Conservation (phyloP, 2,888 invertebrate genomes). For the Crocallis elinguaria region DNA sequence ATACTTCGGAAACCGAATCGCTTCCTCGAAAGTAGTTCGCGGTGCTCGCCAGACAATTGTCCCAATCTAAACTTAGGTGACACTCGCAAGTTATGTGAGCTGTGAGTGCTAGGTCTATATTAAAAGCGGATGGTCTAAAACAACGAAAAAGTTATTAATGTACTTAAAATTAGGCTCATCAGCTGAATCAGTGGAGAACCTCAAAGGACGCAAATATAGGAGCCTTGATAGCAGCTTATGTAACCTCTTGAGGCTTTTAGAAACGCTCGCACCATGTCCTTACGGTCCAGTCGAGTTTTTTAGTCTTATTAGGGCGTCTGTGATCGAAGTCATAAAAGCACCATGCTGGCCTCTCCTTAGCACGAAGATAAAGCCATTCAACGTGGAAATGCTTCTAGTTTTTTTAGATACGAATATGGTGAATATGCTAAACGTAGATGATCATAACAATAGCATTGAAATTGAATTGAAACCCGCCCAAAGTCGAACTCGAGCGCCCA, state of each 20-base stretch:
- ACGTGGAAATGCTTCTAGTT: background rate
- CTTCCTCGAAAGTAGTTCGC: conserved; percentile 30
- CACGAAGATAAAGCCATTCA: background rate
- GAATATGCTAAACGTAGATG: no score
- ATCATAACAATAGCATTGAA: background rate
- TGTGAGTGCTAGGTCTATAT: conserved; percentile 39
- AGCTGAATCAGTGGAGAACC: background rate
- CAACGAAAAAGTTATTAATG: background rate
- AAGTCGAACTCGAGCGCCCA: background rate
- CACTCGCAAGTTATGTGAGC: conserved; percentile 44
- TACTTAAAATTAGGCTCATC: background rate
- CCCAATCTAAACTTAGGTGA: conserved; percentile 52
- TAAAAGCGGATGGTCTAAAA: conserved; percentile 29
- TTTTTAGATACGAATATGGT: background rate
- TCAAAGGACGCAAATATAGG: no score
- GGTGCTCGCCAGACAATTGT: conserved; percentile 35
- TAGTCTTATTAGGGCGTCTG: no score
- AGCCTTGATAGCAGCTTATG: no score
- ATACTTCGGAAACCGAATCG: conserved; percentile 33
- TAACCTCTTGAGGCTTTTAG: no score
- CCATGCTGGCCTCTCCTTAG: no score
- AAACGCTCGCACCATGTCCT: no score
- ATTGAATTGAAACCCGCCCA: background rate
- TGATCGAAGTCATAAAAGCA: no score
- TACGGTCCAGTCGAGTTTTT: no score